Base-by-base conservation (phyloP, 2,888 invertebrate genomes). In the Aleiodes alternator region DNA sequence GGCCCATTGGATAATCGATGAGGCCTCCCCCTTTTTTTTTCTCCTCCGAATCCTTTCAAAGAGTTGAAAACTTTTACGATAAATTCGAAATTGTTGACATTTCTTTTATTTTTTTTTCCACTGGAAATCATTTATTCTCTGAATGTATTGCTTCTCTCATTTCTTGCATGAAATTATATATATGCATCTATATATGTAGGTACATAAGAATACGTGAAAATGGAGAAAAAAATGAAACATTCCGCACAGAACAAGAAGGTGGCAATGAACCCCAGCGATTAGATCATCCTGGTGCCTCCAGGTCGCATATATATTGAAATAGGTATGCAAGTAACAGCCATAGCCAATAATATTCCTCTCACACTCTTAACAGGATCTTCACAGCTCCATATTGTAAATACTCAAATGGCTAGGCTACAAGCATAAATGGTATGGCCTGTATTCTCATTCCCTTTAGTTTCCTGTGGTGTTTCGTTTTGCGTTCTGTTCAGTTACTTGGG, bases 181-280 rank as follows among this genome's bases (percentile, higher is more conserved):
- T 23, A 23, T 23, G 2, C 23, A 23, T 23, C 23, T 23, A 23
- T 23, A 23, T 23, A 23, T 23, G 23, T 23, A 23, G 23, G 23
- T 23, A 23, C 2, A 23, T 23, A 57, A 73, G 73, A 72, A 48
- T 48, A 12, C n/a, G 66, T 61, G 72, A 59, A 71, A 73, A 75
- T 23, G 23, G 72, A 57, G 43, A 48, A 50, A 74, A 78, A 76
- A 69, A 72, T 72, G 68, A 16, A n/a, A 53, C 69, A 72, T 76
- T 76, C 76, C 72, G 31, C 23, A 38, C 51, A 38, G 34, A 31
- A 16, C 16, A 23, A 64, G 68, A 69, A 73, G 71, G 80, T 77
- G 81, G 77, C 81, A 81, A 81, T 80, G 81, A 81, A 81, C 81
- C 69, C 79, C 50, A 16, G 78, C 71, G 79, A 80, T 80, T 80